Evolutionary conservation across 2,113 vertebrate genomes (phyloP).

Genomic region (Egretta garzetta): DNA sequence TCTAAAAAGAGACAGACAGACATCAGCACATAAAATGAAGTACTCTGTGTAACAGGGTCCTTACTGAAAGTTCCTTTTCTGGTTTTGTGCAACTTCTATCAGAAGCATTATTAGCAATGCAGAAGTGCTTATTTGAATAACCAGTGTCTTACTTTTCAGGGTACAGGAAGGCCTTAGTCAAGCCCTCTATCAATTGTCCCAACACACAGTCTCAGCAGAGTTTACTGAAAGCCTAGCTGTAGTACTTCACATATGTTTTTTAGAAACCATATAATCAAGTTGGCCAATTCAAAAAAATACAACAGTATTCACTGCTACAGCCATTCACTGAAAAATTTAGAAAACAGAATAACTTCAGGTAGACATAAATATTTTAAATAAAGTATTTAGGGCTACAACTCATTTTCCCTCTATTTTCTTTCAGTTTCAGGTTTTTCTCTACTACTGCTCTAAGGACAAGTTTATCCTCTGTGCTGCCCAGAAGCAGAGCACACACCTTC

Average conservation of each 20-base stretch:
- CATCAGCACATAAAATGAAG: background rate
- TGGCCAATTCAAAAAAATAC: background rate
- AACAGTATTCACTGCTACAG: background rate
- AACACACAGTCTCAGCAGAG: background rate
- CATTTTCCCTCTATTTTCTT: background rate
- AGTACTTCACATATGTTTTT: background rate
- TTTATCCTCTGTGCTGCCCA: background rate
- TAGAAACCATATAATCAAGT: background rate
- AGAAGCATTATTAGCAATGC: background rate
- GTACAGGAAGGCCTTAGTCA: background rate
- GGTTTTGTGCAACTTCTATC: background rate
- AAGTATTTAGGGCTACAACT: background rate
- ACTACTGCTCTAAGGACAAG: background rate
- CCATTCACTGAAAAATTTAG: background rate
- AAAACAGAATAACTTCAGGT: too few species aligned
- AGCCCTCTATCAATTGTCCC: background rate
- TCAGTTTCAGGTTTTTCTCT: background rate
- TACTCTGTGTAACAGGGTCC: background rate
- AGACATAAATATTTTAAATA: too few species aligned
- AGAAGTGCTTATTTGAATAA: background rate
- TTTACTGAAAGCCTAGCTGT: background rate
- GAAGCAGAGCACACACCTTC: background rate
- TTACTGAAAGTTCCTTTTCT: background rate
- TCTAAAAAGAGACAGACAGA: slow-evolving; percentile 75
- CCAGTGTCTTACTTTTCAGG: background rate